Conservation (phyloP, 2,797 vertebrate genomes). For the Oophaga sylvatica region DNA sequence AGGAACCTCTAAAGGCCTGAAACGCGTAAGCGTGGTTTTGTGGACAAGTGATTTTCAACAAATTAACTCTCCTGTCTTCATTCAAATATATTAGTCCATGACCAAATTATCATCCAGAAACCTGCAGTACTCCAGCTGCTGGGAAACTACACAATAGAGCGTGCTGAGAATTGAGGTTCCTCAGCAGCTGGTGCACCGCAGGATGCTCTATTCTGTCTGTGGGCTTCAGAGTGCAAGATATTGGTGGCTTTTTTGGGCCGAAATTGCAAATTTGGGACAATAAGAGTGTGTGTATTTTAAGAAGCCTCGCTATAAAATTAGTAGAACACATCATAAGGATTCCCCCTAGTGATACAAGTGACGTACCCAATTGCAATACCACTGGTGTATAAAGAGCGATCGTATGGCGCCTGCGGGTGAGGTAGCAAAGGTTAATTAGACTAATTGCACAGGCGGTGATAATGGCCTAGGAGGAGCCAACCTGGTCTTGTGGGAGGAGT, state of each 20-base stretch:
- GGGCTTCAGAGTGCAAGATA: background rate
- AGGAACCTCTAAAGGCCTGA: too few relatives aligned
- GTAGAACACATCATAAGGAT: background rate
- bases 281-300: background rate
- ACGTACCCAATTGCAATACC: background rate
- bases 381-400: background rate
- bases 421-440: background rate
- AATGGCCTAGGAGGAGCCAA: background rate
- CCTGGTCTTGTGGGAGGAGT: constrained; percentile 5
- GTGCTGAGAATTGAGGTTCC: too few relatives aligned
- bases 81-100: too few relatives aligned
- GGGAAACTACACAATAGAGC: too few relatives aligned
- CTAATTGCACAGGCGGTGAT: background rate
- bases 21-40: too few relatives aligned
- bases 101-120: too few relatives aligned
- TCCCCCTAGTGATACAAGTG: background rate
- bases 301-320: too few relatives aligned
- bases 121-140: too few relatives aligned
- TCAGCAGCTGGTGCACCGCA: too few relatives aligned
- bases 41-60: too few relatives aligned
- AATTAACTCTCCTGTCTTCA: too few relatives aligned
- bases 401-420: background rate
- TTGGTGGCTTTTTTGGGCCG: background rate
- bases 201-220: background rate
- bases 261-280: background rate